A percentile compares a stretch with the other conserved stretches of the same genome.
phyloP scores from a whole-genome alignment of 1,140 invertebrate genomes.

The Drosophila biarmipes region DNA sequence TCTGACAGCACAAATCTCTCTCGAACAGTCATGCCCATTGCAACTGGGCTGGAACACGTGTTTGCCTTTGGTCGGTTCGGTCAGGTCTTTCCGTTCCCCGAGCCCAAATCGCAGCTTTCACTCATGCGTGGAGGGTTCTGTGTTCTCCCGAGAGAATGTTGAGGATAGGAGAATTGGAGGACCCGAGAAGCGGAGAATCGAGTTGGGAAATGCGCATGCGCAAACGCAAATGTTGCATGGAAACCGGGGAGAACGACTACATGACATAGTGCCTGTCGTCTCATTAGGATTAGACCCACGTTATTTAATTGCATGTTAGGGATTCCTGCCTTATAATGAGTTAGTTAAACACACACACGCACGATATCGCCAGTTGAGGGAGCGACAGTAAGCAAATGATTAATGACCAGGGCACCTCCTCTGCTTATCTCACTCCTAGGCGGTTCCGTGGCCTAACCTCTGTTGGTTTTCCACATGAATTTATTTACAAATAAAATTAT shows the following conservation, averaged over 20 bases:
- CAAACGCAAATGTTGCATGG: slow-evolving; percentile 79
- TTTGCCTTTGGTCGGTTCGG: slow-evolving; percentile 34
- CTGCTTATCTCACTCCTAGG: slow-evolving; percentile 43
- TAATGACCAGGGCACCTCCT: slow-evolving; percentile 48
- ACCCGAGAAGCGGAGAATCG: not conserved
- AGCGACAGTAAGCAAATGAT: slow-evolving; percentile 47
- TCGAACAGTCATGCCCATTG: slow-evolving; percentile 65
- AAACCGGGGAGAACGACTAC: slow-evolving; percentile 48
- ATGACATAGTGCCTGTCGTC: slow-evolving; percentile 81
- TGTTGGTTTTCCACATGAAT: slow-evolving; percentile 80
- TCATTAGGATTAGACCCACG: slow-evolving; percentile 82
- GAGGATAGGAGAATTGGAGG: not conserved
- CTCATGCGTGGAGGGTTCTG: slow-evolving; percentile 64
- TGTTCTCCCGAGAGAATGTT: not conserved
- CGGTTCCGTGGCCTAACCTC: slow-evolving; percentile 34
- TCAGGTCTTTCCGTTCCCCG: slow-evolving; percentile 13
- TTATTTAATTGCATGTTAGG: slow-evolving; percentile 82
- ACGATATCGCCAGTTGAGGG: slow-evolving; percentile 12
- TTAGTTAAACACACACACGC: slow-evolving; percentile 80
- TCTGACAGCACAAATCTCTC: slow-evolving; percentile 53
- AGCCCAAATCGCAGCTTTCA: slow-evolving; percentile 75
- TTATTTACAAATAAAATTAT: slow-evolving; percentile 83
- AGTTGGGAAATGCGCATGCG: slow-evolving; percentile 63
- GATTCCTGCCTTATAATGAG: slow-evolving; percentile 82
- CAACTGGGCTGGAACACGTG: slow-evolving; percentile 74